Conservation (phyloP, 2,113 vertebrate species). For the Corythornis cristatus region DNA sequence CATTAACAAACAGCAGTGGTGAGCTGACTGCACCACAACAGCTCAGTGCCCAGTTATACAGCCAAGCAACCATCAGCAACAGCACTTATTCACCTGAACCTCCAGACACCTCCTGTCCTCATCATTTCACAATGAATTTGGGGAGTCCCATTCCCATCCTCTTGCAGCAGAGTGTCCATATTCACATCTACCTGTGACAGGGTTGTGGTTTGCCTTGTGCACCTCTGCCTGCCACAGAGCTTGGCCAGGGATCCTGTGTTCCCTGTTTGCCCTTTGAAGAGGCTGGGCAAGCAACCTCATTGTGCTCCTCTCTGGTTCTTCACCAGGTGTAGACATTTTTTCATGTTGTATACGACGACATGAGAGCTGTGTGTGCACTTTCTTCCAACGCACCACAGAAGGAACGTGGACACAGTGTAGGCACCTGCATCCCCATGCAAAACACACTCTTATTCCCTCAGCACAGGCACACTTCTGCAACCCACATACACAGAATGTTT, state of each 20-base stretch:
- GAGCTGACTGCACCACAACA: not conserved
- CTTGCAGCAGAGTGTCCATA: not conserved
- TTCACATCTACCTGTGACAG: not conserved
- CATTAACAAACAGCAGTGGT: not conserved
- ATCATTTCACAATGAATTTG: not conserved
- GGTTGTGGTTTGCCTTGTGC: not conserved
- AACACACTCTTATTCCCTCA: not conserved
- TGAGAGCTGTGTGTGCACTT: not conserved
- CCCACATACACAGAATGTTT: not conserved
- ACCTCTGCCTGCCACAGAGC: not conserved
- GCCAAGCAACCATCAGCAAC: not conserved
- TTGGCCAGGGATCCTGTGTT: not conserved
- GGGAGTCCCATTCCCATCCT: not conserved
- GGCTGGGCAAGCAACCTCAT: not conserved
- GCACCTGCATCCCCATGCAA: accelerated
- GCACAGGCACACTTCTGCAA: not conserved
- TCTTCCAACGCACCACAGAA: not conserved
- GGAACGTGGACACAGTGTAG: not conserved
- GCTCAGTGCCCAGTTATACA: not conserved
- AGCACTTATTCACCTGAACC: not conserved
- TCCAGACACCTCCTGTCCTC: not conserved
- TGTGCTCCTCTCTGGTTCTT: slow-evolving; percentile 30
- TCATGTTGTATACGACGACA: not conserved
- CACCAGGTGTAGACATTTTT: not conserved
- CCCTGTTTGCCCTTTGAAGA: slow-evolving; percentile 2